Evolutionary conservation across 2,113 vertebrate species (phyloP), one percentile per base, ranked within the genome.

Genomic region (Syrrhaptes paradoxus): DNA sequence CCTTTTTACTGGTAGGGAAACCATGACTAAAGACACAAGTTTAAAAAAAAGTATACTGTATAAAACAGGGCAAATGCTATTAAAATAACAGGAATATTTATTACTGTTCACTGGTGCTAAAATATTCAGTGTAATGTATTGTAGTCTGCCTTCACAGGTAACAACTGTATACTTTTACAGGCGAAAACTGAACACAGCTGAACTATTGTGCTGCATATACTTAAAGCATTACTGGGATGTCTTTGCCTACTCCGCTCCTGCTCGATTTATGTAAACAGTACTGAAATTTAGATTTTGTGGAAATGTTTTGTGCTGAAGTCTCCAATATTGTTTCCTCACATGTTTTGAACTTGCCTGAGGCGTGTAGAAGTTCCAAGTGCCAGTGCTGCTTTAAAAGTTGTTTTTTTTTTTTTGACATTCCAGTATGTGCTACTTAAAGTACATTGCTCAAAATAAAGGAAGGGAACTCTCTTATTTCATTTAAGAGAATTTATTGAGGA

Each of bases 61-160:
- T 48, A 49, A 21, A 65, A 85, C 45, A 17, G 4, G 17, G 9
- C 26, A 43, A 92, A 80, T 49, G 9, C 34, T 88, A 1, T 67
- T 72, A n/a, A 80, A 95, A 26, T 74, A 77, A 49, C 28, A 54
- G 62, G 49, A 86, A 48, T 1, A 2, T 17, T 85, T 81, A 70
- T 77, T 45, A 28, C 15, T 2, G 0, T 74, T 78, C 52, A 18
- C 19, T 0, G 1, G 14, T 15, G 32, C 0, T 84, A 41, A 86
- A 88, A 86, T 38, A 49, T 0, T 17, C 2, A 1, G 10, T 34
- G 21, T 61, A 49, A 34, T 25, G 8, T 83, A 12, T 61, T 61
- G 52, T 58, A 59, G 19, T 58, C 36, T 95, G 38, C 52, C 43
- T 72, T 90, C 46, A 10, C 43, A 77, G 22, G 34, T 51, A 90